Percentiles rank a stretch among this genome's conserved stretches.
Conservation (phyloP, 2,113 vertebrate species). For the Tragelaphus scriptus region DNA sequence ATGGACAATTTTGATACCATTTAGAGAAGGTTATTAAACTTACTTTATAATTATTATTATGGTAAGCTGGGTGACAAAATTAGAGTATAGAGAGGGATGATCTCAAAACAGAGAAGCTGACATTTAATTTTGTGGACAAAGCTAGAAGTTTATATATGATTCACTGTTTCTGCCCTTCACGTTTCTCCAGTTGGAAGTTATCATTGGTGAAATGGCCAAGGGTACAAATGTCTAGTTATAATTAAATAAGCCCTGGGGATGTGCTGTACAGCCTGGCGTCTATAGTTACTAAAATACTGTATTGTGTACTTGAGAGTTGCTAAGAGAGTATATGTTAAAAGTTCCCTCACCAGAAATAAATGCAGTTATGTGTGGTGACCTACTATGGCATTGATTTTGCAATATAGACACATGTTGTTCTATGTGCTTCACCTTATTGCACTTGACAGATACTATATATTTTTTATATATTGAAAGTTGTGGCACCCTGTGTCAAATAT, state of each 20-base stretch:
- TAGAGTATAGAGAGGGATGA: background rate
- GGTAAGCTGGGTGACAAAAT: background rate
- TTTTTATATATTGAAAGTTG: background rate
- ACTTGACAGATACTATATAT: background rate
- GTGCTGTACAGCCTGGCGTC: background rate
- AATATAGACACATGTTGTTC: background rate
- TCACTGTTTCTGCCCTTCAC: background rate
- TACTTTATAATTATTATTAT: background rate
- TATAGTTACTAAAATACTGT: background rate
- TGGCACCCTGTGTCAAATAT: background rate
- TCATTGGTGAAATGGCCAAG: background rate
- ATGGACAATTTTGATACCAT: background rate
- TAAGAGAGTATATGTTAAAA: background rate
- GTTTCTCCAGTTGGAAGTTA: background rate
- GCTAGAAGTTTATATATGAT: background rate
- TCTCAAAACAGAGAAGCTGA: background rate
- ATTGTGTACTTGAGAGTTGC: background rate
- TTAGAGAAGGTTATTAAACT: background rate
- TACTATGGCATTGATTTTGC: background rate
- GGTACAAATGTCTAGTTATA: background rate
- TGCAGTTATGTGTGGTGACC: background rate
- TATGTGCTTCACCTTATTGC: background rate
- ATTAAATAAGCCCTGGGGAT: background rate
- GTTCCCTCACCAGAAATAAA: background rate
- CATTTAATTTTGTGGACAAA: background rate